phyloP scores from a whole-genome alignment of 1,140 invertebrate genomes.

The Kradibia gibbosae region DNA sequence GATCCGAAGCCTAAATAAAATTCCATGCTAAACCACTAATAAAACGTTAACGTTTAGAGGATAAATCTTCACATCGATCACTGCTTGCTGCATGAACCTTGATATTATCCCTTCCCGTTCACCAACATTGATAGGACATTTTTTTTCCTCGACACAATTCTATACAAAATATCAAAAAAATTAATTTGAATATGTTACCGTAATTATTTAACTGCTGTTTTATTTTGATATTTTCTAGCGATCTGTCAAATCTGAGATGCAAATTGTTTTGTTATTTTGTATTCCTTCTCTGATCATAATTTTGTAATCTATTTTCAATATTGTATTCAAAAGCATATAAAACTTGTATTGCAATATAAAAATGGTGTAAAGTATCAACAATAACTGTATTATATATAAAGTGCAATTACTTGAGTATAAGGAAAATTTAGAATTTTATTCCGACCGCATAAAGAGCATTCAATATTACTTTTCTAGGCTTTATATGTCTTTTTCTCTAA shows the following conservation, averaged over 20 bases:
- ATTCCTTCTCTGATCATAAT: neutral
- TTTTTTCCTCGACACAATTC: too few species aligned
- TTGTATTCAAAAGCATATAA: too few species aligned
- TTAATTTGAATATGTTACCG: too few species aligned
- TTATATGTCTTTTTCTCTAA: neutral
- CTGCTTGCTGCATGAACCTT: neutral
- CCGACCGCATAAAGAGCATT: neutral
- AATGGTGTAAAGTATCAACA: too few species aligned
- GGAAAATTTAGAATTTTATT: neutral
- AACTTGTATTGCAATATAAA: too few species aligned
- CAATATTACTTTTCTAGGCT: neutral
- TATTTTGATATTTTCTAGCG: neutral
- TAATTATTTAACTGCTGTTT: too few species aligned
- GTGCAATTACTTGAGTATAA: too few species aligned
- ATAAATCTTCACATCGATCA: slow-evolving; percentile 13
- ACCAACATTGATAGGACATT: too few species aligned
- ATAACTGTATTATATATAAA: too few species aligned
- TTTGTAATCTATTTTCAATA: neutral
- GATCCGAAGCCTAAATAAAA: slow-evolving; percentile 40
- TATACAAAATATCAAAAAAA: too few species aligned
- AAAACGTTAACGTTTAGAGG: slow-evolving; percentile 23
- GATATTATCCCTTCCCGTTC: neutral
- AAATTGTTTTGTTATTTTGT: neutral
- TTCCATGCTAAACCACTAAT: slow-evolving; percentile 27
- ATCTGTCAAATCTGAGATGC: neutral